Base-by-base conservation (phyloP, 2,888 invertebrate genomes). In the Ceriagrion tenellum region DNA sequence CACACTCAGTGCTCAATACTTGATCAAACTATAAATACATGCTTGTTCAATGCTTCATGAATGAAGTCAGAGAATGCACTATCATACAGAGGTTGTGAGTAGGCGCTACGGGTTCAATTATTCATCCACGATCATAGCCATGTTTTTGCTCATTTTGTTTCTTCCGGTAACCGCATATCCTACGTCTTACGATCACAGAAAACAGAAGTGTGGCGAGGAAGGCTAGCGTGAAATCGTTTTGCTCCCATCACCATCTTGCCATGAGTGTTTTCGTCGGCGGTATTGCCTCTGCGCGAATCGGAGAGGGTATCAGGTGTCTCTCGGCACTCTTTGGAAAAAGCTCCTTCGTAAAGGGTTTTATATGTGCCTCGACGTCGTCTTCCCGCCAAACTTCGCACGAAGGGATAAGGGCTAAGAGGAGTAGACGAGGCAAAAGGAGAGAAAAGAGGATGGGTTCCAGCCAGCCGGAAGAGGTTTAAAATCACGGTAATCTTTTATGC, bases 401-500 rank as follows among this genome's bases (percentile, higher is more conserved):
- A 20, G 59, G 59, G 59, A 59, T 59, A 59, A 59, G 59, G 59
- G 59, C 59, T 59, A 59, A 59, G 30, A 91, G n/a, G 30, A 20
- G 91, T 4, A 63, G 91, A 91, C 18, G 35, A 16, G 81, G 81
- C 18, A 35, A 16, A 16, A 35, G 35, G 81, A 81, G 16, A 35
- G 13, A 13, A 35, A 35, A 35, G 4, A n/a, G 47, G 89, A 55
- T 89, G 89, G 8, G 88, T 88, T 23, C 88, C 26, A 69, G 47
- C 47, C 35, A 35, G 26, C 81, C 47, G 89, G 89, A 89, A 47
- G 55, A 55, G 89, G 20, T 40, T 93, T 69, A 47, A 91, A 91
- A 91, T 63, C 91, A 40, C 59, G 91, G 59, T 40, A 55, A 91
- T 91, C 91, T 91, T 91, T 91, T 91, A 91, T 91, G 91, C 91